Conservation (phyloP, 2,797 vertebrate genomes). For the Centropyge bicolor region DNA sequence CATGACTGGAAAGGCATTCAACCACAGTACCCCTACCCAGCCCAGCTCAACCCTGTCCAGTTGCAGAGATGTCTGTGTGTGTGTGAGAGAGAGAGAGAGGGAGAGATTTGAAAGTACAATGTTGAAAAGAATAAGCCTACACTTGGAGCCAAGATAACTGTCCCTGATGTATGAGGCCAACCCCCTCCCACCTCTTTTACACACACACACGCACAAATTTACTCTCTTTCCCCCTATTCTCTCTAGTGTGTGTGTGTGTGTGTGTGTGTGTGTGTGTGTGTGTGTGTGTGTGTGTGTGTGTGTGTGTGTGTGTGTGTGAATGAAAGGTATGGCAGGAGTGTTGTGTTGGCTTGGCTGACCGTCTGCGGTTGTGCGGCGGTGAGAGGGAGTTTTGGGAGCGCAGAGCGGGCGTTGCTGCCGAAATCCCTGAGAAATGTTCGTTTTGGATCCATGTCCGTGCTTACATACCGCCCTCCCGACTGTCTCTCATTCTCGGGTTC, state of each 20-base stretch:
- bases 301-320: conserved; percentile 62
- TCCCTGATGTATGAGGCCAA: conserved; percentile 75
- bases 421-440: conserved; percentile 91
- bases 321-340: conserved; percentile 84
- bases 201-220: conserved; percentile 35
- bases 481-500: conserved; percentile 83
- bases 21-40: conserved; percentile 81
- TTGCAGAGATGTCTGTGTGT: conserved; percentile 49
- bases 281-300: conserved; percentile 36
- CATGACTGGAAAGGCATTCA: conserved; percentile 85
- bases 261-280: conserved; percentile 27
- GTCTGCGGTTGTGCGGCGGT: conserved; percentile 88
- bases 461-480: conserved; percentile 87
- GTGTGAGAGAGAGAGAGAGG: conserved; percentile 3
- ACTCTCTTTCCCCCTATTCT: conserved; percentile 37
- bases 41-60: conserved; percentile 72
- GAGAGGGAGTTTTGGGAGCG: conserved; percentile 82
- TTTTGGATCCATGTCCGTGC: conserved; percentile 88
- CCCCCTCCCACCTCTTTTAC: conserved; percentile 60
- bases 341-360: conserved; percentile 88
- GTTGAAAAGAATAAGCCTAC: conserved; percentile 79
- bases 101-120: conserved; percentile 77
- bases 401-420: conserved; percentile 86
- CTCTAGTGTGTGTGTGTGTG: conserved; percentile 24
- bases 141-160: conserved; percentile 78